Evolutionary conservation across 2,888 invertebrate species (phyloP).

Genomic region (Hofmannophila pseudospretella): DNA sequence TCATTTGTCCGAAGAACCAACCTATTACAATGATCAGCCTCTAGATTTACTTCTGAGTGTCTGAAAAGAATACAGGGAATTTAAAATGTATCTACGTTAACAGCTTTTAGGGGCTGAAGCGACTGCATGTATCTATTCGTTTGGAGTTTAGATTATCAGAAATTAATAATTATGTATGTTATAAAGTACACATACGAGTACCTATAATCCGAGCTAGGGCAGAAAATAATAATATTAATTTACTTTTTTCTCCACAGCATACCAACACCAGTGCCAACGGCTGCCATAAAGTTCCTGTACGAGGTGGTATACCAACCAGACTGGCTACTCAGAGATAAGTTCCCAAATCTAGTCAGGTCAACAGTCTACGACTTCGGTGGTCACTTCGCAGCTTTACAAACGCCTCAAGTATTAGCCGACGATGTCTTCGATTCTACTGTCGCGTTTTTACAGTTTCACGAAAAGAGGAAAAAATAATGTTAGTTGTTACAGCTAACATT

Average conservation of each 20-base stretch:
- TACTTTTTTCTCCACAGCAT: conserved; percentile 75
- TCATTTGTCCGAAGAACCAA: too few species aligned
- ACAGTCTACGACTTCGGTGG: conserved; percentile 83
- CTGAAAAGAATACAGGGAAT: too few species aligned
- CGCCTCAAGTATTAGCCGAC: conserved; percentile 82
- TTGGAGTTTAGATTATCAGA: too few species aligned
- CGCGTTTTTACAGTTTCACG: conserved; percentile 43
- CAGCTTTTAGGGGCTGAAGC: too few species aligned
- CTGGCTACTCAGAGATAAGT: conserved; percentile 79
- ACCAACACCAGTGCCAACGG: conserved; percentile 83
- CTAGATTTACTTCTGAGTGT: too few species aligned
- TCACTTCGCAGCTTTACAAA: conserved; percentile 91
- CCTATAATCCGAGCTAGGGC: too few species aligned
- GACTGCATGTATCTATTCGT: too few species aligned
- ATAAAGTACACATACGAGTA: too few species aligned
- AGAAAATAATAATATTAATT: not conserved
- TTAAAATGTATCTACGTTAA: too few species aligned
- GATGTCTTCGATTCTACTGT: conserved; percentile 67
- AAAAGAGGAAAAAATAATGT: conserved; percentile 4
- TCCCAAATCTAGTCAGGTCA: conserved; percentile 81
- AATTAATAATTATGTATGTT: too few species aligned
- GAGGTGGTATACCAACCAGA: conserved; percentile 83
- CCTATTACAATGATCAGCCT: too few species aligned
- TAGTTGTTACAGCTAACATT: too few species aligned
- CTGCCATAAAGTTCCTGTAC: conserved; percentile 84